Evolutionary conservation across 2,797 vertebrate species (phyloP), one percentile per base, ranked within the genome.

Genomic region (Myotis findleyi): DNA sequence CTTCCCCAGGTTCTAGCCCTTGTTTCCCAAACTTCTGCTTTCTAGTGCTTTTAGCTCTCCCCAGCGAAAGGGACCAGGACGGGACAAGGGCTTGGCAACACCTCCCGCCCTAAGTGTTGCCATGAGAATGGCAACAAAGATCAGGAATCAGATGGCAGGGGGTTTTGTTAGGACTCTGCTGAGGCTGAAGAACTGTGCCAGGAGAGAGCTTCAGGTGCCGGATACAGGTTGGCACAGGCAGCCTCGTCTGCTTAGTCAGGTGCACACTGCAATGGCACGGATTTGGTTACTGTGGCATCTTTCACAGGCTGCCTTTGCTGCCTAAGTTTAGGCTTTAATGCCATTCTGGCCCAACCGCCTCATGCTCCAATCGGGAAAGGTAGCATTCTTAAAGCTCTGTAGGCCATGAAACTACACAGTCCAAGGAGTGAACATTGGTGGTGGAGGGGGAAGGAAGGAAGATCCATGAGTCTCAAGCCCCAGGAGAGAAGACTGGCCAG

Each of bases 401-500:
- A 8, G 94, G 86, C 64, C 33, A 57, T 11, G 27, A 30, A 49
- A 47, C 38, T 53, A 44, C 2, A 27, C 0, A 7, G 80, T 17
- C 0, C 3, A 93, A 79, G 85, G 73, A 49, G 51, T 21, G 66
- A 73, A 23, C 20, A 30, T 0, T 33, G 92, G 73, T 6, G 62
- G 25, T 23, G 27, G 80, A 59, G 27, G 64, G 27, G 66, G 66
- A 62, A 62, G 59, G 17, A 79, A 86, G 75, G 89, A 57, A 87
- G 83, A 62, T 62, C 90, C 86, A 4, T 20, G 66, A 68, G 64
- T 59, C 80, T 81, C 66, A 83, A 69, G 11, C 25, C 86, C 89
- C 49, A 49, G 41, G 76, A 84, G 9, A 86, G 89, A 68, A 91
- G 53, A 44, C 27, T 73, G 80, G 72, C 23, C 75, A 77, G 96